These are phyloP conservation scores for Notarius lentiginosus DNA, from an alignment of 2,113 vertebrate species.

Conservation along the genomic window DNA sequence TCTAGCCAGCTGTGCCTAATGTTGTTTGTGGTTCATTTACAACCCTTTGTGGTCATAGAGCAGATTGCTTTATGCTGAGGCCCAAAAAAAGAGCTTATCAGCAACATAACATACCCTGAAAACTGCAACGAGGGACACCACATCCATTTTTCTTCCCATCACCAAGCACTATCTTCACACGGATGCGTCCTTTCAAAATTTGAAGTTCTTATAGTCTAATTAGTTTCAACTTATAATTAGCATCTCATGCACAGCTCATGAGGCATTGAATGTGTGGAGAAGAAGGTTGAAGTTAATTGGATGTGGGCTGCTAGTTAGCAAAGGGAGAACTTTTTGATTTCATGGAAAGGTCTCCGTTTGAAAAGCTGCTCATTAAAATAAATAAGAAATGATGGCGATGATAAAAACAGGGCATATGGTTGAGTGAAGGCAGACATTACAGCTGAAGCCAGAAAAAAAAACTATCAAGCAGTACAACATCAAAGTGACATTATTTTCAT, in stretches of 20 bases:
- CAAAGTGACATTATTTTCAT: neutral
- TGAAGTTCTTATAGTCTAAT: neutral
- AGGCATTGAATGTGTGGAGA: neutral
- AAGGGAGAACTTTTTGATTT: neutral
- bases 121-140: neutral
- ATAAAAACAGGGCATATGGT: neutral
- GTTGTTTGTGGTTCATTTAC: slow-evolving; percentile 25
- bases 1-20: slow-evolving; percentile 32
- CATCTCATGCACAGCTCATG: neutral
- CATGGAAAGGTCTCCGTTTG: neutral
- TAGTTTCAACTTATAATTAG: slow-evolving; percentile 21
- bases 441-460: neutral
- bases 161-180: neutral
- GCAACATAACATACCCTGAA: slow-evolving; percentile 30
- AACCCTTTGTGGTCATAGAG: slow-evolving; percentile 29
- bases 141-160: neutral
- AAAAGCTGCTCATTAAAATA: slow-evolving; percentile 11
- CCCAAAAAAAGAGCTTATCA: slow-evolving; percentile 41
- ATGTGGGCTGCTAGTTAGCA: neutral
- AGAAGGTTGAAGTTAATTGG: slow-evolving; percentile 27
- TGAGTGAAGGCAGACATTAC: neutral
- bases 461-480: neutral
- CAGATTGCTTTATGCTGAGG: slow-evolving; percentile 41
- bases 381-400: neutral
- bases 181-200: neutral